A percentile compares a stretch with the other conserved stretches of the same genome.
Conservation (phyloP, 2,113 vertebrate species). For the Psilopogon haemacephalus region DNA sequence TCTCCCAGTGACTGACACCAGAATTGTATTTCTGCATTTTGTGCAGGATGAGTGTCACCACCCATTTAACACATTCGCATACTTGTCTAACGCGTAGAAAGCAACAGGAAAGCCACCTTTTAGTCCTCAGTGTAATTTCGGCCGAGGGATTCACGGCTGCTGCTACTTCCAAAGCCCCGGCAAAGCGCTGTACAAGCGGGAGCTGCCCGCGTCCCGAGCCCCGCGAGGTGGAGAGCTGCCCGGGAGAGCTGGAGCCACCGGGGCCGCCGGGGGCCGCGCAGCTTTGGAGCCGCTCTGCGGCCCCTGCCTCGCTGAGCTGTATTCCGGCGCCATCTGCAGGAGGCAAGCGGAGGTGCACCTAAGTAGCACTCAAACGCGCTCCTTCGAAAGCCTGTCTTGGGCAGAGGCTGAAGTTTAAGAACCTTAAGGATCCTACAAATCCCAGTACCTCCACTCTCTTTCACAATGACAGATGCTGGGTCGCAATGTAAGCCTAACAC, state of each 20-base stretch:
- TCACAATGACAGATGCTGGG: accelerated
- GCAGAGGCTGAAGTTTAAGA: too few relatives aligned
- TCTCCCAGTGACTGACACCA: neutral
- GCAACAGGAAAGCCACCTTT: neutral
- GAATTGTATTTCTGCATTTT: neutral
- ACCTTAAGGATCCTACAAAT: too few relatives aligned
- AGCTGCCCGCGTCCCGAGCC: neutral
- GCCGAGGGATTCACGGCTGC: neutral
- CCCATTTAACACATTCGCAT: neutral
- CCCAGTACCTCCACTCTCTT: neutral
- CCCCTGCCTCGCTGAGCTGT: neutral
- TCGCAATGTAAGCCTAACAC: neutral
- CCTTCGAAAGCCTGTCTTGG: neutral
- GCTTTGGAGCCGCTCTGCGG: too few relatives aligned
- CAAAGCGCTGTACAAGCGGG: accelerated
- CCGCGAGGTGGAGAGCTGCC: neutral
- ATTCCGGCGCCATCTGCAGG: conserved; percentile 71
- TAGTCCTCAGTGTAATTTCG: neutral
- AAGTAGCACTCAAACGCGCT: too few relatives aligned
- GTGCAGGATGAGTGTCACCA: neutral
- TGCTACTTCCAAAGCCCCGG: neutral
- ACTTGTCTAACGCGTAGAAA: neutral
- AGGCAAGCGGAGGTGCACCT: neutral
- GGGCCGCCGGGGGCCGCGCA: too few relatives aligned
- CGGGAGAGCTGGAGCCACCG: neutral